Conservation (phyloP, 2,888 invertebrate species). For the Lasioglossum lativentre region DNA sequence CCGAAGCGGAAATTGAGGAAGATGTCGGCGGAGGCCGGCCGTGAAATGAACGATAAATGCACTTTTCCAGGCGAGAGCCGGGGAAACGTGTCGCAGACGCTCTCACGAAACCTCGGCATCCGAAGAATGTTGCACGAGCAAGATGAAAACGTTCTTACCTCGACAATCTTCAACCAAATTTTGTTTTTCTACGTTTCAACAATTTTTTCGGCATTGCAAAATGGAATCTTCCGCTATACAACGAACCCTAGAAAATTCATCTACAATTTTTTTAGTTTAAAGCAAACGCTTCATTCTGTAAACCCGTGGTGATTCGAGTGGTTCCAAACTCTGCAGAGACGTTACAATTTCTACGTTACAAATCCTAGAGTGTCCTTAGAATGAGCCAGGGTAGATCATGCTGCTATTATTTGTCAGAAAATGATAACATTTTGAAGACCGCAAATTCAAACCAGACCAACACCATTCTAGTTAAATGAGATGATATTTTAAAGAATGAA, state of each 20-base stretch:
- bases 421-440: neutral
- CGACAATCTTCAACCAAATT: neutral
- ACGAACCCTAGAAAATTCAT: neutral
- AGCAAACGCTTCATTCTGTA: neutral
- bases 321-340: neutral
- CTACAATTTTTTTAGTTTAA: too few relatives aligned
- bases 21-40: neutral
- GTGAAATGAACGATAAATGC: conserved; percentile 15
- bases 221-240: neutral
- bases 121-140: neutral
- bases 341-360: too few relatives aligned
- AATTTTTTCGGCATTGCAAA: neutral
- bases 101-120: neutral
- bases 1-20: conserved; percentile 27
- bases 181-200: neutral
- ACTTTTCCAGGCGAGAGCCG: neutral
- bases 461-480: too few relatives aligned
- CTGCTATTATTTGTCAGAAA: neutral
- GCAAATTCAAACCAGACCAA: neutral
- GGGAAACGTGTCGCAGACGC: neutral
- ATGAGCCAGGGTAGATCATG: neutral
- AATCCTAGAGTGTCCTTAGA: too few relatives aligned
- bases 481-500: neutral
- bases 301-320: neutral
- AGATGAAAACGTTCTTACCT: neutral